phyloP scores from a whole-genome alignment of 2,797 vertebrate genomes.

The Pempheris klunzingeri region DNA sequence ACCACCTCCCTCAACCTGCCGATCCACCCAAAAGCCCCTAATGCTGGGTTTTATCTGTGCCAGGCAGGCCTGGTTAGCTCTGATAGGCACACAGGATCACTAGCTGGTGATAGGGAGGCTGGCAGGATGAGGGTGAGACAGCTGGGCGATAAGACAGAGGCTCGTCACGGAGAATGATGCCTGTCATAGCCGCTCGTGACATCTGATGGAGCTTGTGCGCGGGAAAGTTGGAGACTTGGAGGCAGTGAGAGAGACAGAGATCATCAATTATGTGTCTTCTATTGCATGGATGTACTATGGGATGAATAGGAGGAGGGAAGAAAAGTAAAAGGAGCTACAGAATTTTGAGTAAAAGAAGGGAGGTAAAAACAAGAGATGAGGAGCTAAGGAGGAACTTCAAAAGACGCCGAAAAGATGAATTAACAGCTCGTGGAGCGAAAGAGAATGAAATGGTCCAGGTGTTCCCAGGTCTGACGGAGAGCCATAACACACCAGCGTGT shows the following conservation, averaged over 20 bases:
- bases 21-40: constrained; percentile 57
- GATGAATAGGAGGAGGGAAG: not conserved
- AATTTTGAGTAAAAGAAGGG: not conserved
- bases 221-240: constrained; percentile 32
- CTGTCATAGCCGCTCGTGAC: constrained; percentile 62
- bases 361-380: constrained; percentile 10
- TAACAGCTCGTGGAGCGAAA: constrained; percentile 14
- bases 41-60: constrained; percentile 70
- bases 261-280: constrained; percentile 8
- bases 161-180: constrained; percentile 63
- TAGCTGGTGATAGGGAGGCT: constrained; percentile 56
- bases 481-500: constrained; percentile 29
- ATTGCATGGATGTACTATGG: not conserved
- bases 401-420: constrained; percentile 24
- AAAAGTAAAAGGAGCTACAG: not conserved
- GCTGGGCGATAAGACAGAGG: constrained; percentile 66
- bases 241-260: constrained; percentile 5
- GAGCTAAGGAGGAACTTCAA: constrained; percentile 2
- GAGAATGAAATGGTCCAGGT: constrained; percentile 47
- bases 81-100: constrained; percentile 72
- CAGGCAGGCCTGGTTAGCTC: constrained; percentile 72
- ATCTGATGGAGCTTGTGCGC: constrained; percentile 51
- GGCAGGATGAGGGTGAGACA: constrained; percentile 47
- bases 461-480: constrained; percentile 48
- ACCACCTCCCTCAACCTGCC: constrained; percentile 50